Conservation (phyloP, 2,113 vertebrate genomes). For the Ctenomys sociabilis region DNA sequence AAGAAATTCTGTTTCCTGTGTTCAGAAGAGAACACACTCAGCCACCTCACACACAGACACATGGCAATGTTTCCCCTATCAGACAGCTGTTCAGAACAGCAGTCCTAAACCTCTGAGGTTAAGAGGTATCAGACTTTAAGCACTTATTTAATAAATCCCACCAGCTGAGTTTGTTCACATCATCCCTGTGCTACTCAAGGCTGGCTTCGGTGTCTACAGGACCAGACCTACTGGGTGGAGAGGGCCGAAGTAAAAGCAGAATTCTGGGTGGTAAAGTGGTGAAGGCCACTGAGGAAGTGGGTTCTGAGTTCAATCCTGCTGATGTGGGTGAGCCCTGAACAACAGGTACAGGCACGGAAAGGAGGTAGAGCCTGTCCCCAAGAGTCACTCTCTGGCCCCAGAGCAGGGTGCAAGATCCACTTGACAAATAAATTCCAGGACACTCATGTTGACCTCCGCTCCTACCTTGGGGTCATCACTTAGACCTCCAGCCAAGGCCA, state of each 20-base stretch:
- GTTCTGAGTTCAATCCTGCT: constrained; percentile 9
- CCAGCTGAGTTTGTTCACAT: neutral
- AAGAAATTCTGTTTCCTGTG: neutral
- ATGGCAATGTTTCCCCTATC: neutral
- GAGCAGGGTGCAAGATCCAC: neutral
- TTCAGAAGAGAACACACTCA: neutral
- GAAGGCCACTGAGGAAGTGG: neutral
- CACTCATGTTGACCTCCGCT: neutral
- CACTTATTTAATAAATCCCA: neutral
- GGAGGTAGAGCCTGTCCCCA: neutral
- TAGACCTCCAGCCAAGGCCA: neutral
- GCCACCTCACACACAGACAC: neutral
- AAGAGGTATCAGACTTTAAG: neutral
- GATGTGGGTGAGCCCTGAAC: neutral
- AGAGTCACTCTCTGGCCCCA: neutral
- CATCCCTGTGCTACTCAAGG: neutral
- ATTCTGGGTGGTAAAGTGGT: neutral
- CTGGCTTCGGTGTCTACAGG: neutral
- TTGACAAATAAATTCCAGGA: constrained; percentile 42
- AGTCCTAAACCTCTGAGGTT: neutral
- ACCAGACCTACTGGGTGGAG: neutral
- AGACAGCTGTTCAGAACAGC: neutral
- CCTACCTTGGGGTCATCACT: neutral
- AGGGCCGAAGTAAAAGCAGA: neutral
- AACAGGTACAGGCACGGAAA: neutral